Conservation (phyloP, 1,140 invertebrate species). For the Vanessa atalanta region DNA sequence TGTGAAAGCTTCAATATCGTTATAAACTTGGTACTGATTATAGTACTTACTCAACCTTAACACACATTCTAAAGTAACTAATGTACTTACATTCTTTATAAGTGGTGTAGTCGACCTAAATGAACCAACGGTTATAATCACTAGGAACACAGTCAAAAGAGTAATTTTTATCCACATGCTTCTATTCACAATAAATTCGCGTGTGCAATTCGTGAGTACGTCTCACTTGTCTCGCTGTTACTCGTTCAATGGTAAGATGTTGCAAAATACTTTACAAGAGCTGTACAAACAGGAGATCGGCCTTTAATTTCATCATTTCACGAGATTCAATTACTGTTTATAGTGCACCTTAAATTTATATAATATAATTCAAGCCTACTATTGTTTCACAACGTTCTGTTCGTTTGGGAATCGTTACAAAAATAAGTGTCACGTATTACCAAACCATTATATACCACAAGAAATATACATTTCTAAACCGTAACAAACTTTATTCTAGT, state of each 20-base stretch:
- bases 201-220: conserved; percentile 2
- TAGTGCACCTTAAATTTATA: background rate
- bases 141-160: conserved; percentile 7
- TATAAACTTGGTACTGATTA: background rate
- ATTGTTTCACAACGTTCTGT: no score
- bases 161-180: conserved; percentile 18
- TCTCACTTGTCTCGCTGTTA: conserved; percentile 9
- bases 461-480: no score
- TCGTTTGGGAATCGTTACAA: no score
- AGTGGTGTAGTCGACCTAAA: conserved; percentile 52
- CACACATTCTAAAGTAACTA: background rate
- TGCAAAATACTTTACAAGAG: background rate
- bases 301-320: conserved; percentile 4
- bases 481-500: no score
- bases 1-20: conserved; percentile 1
- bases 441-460: no score
- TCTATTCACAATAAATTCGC: background rate
- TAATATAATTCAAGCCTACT: no score
- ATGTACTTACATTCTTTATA: conserved; percentile 64
- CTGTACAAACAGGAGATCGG: background rate
- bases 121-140: conserved; percentile 3
- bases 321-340: conserved; percentile 2
- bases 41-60: background rate
- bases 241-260: conserved; percentile 26
- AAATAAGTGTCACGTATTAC: no score